Base-by-base conservation (phyloP, 2,888 invertebrate species). In the Orthonychiurus folsomi region DNA sequence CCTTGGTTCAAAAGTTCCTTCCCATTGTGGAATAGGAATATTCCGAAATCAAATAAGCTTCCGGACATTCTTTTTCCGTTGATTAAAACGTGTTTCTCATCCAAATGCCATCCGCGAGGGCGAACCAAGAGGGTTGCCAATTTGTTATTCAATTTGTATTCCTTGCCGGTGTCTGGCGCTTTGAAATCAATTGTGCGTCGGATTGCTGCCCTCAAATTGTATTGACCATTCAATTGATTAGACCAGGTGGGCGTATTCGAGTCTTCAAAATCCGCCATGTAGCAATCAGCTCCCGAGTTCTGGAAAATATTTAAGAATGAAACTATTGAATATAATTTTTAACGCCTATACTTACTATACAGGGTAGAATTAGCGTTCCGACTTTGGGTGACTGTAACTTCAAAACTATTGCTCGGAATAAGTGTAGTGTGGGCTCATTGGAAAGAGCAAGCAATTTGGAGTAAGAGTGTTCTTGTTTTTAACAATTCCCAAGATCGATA, bases 201-300 rank as follows among this genome's bases (percentile, higher is more conserved):
- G 21, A 68, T 68, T 2, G 68, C 68, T 59, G 63, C 66, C 15
- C 50, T 58, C 50, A 68, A 56, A 55, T 68, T 68, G 20, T 61
- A 47, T 61, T 68, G 68, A 1, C 68, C 68, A n/a, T 58, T 37
- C 20, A 66, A 28, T 48, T 65, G 66, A 58, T 68, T 68, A 24
- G 58, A 56, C 66, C 66, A 68, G 12, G 66, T 66, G 25, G 68
- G 68, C 18, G 68, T 58, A 18, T 63, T 65, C 1, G 68, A 68
- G 56, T 68, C 68, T 55, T 68, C 68, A 60, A 68, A 68, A 57
- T 68, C 68, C 15, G 68, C 68, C 66, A 68, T 66, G 63, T 68
- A 68, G 28, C 66, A 68, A 50, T 66, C 68, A 1, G 68, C 65
- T 1, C 66, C 66, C 15, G 66, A 66, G 26, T 68, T 68, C n/a